Evolutionary conservation across 1,140 invertebrate species (phyloP).

Genomic region (Brachionus asplanchnoidis): DNA sequence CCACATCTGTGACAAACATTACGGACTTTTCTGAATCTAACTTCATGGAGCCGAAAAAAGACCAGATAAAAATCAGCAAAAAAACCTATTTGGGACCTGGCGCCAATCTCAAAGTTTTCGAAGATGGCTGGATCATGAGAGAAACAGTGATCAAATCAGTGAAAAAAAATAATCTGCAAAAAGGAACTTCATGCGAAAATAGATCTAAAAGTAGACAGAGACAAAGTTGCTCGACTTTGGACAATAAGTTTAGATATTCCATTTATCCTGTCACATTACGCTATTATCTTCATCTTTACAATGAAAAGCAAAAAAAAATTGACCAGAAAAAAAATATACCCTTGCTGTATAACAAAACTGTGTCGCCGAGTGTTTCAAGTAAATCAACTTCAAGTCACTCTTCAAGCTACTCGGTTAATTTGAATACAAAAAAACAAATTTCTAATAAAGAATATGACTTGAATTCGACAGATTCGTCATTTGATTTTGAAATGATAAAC

Average conservation of each 20-base stretch:
- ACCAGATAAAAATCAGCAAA: neutral
- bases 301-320: conserved; percentile 19
- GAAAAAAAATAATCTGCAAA: neutral
- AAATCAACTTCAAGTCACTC: neutral
- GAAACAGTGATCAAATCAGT: neutral
- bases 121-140: neutral
- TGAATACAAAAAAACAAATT: neutral
- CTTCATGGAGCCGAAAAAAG: neutral
- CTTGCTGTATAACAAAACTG: neutral
- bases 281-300: conserved; percentile 11
- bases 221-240: neutral
- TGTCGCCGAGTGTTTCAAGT: neutral
- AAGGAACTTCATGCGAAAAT: neutral
- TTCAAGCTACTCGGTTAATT: neutral
- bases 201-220: neutral
- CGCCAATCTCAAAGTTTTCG: neutral
- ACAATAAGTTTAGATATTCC: neutral
- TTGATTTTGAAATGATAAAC: neutral
- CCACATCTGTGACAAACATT: neutral
- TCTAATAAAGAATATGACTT: neutral
- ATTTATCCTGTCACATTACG: neutral
- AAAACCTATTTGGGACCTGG: neutral
- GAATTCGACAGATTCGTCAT: neutral
- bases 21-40: neutral
- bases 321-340: neutral